Evolutionary conservation across 2,113 vertebrate genomes (phyloP).

Genomic region (Entomyzon cyanotis): DNA sequence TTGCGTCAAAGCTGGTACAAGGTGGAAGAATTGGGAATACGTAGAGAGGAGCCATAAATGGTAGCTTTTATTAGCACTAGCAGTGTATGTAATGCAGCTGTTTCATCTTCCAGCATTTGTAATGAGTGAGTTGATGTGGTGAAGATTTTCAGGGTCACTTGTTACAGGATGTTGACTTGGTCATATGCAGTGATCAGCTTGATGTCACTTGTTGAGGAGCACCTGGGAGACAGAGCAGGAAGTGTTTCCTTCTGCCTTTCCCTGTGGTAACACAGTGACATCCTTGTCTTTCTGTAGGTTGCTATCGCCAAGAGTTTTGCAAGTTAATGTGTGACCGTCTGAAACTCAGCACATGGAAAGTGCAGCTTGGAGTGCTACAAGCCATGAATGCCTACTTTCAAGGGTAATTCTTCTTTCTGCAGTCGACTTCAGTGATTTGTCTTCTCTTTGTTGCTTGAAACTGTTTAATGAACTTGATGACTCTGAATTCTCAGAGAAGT

Average conservation of each 20-base stretch:
- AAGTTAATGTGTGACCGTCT: conserved; percentile 89
- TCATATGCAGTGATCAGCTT: neutral
- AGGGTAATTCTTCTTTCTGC: conserved; percentile 75
- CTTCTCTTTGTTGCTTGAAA: neutral
- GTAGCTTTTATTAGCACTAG: neutral
- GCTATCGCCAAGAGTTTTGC: conserved; percentile 87
- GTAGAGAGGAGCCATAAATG: neutral
- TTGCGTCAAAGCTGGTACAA: neutral
- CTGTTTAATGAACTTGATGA: neutral
- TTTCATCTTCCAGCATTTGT: neutral
- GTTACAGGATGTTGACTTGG: neutral
- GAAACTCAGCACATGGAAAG: conserved; percentile 94
- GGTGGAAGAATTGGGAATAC: neutral
- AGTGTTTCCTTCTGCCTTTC: neutral
- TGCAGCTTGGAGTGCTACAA: conserved; percentile 89
- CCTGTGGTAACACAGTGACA: neutral
- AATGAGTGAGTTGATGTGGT: neutral
- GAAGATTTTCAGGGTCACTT: neutral
- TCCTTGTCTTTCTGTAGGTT: conserved; percentile 68
- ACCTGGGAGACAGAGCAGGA: neutral
- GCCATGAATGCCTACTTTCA: conserved; percentile 92
- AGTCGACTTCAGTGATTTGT: neutral
- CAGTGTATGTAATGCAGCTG: neutral
- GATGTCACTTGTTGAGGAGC: neutral
- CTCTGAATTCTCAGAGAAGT: neutral